Conservation (phyloP, 2,888 invertebrate species). For the Dasysyrphus tricinctus region DNA sequence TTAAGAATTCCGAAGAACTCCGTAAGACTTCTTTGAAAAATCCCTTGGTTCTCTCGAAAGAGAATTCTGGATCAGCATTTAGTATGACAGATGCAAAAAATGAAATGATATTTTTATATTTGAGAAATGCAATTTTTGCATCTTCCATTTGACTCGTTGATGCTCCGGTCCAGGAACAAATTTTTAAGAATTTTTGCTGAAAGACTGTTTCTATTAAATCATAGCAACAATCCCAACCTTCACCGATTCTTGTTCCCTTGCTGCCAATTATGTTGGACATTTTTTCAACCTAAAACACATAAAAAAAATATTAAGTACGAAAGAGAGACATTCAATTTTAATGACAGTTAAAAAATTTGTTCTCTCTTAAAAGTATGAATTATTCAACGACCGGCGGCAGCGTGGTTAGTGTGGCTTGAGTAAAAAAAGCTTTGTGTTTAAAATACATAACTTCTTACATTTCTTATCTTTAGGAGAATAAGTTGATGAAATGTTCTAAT, state of each 20-base stretch:
- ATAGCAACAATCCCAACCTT: background rate
- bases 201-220: background rate
- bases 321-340: too few relatives aligned
- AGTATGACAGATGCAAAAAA: conserved; percentile 4
- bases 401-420: too few relatives aligned
- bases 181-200: conserved; percentile 1
- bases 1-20: background rate
- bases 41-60: background rate
- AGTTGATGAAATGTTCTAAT: too few relatives aligned
- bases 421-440: too few relatives aligned
- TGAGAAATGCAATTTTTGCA: conserved; percentile 9
- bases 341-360: too few relatives aligned
- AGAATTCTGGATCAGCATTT: background rate
- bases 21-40: conserved; percentile 1
- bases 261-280: background rate
- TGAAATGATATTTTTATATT: conserved; percentile 6
- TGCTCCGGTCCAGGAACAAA: conserved; percentile 12
- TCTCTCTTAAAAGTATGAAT: too few relatives aligned
- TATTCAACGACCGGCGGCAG: too few relatives aligned
- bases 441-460: too few relatives aligned
- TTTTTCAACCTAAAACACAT: background rate
- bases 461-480: too few relatives aligned
- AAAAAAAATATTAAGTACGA: too few relatives aligned
- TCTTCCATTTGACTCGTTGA: conserved; percentile 4
- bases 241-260: background rate